These are phyloP conservation scores for Volucella inflata DNA, from an alignment of 2,888 invertebrate genomes.

Conservation along the genomic window DNA sequence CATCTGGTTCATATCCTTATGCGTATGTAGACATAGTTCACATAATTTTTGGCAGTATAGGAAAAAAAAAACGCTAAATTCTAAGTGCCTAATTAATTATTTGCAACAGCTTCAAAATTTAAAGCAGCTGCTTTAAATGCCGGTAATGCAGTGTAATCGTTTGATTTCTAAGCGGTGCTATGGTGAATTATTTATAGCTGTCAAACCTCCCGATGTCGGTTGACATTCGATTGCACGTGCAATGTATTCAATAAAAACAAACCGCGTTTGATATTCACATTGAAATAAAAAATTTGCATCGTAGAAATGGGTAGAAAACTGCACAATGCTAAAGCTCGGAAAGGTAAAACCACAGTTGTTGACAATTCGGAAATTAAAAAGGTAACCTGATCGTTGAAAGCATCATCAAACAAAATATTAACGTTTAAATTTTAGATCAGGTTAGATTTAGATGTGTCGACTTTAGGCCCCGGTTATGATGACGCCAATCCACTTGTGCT, in stretches of 20 bases:
- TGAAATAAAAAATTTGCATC: constrained; percentile 2
- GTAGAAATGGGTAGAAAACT: constrained; percentile 88
- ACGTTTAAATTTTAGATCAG: constrained; percentile 85
- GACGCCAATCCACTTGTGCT: constrained; percentile 91
- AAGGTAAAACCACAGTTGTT: constrained; percentile 88
- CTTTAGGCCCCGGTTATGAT: constrained; percentile 87
- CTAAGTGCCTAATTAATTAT: background rate
- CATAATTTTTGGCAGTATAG: too few species aligned
- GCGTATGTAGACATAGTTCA: too few species aligned
- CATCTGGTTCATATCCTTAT: too few species aligned
- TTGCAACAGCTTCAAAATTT: background rate
- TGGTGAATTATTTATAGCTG: constrained; percentile 41
- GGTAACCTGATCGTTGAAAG: constrained; percentile 83
- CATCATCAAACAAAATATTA: constrained; percentile 1
- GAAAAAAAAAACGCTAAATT: too few species aligned
- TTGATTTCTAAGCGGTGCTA: constrained; percentile 4
- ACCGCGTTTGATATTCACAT: constrained; percentile 8
- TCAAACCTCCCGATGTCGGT: constrained; percentile 31
- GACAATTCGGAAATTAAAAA: constrained; percentile 89
- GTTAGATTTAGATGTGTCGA: constrained; percentile 85
- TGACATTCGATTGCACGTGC: constrained; percentile 60
- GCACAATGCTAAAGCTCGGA: constrained; percentile 90
- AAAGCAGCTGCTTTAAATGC: background rate
- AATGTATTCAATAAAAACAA: constrained; percentile 51
- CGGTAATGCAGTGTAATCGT: constrained; percentile 32